Evolutionary conservation across 1,140 invertebrate species (phyloP).

Genomic region (Drosophila bifasciata): DNA sequence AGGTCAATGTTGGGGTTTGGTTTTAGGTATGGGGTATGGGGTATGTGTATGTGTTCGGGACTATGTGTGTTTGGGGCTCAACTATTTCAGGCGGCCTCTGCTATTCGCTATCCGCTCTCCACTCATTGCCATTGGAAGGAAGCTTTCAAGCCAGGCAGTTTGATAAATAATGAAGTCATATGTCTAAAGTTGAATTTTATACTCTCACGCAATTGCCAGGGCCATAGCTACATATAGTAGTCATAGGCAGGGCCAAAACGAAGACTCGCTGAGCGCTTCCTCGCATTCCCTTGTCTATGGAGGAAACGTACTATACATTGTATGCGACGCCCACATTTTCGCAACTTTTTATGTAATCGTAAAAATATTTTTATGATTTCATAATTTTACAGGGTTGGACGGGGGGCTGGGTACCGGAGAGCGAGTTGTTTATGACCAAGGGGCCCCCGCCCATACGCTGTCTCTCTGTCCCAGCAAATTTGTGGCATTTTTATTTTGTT

Average conservation of each 20-base stretch:
- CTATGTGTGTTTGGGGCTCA: conserved; percentile 17
- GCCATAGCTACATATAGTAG: too few species aligned
- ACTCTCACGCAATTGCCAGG: conserved; percentile 76
- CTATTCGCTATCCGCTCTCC: not conserved
- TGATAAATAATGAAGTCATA: conserved; percentile 83
- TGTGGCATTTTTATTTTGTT: conserved; percentile 43
- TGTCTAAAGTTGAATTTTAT: conserved; percentile 77
- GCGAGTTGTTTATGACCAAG: conserved; percentile 63
- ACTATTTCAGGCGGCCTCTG: conserved; percentile 37
- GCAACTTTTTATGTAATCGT: conserved; percentile 80
- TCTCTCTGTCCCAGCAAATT: conserved; percentile 36
- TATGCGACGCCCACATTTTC: conserved; percentile 67
- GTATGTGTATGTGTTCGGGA: too few species aligned
- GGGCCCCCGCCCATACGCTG: conserved; percentile 7
- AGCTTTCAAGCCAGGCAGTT: conserved; percentile 54
- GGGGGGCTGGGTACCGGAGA: conserved; percentile 21
- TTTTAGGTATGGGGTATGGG: not conserved
- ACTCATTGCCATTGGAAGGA: conserved; percentile 56
- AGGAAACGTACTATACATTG: conserved; percentile 26
- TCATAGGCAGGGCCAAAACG: not conserved
- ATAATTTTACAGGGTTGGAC: conserved; percentile 77
- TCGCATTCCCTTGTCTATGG: conserved; percentile 28
- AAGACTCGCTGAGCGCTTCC: conserved; percentile 15
- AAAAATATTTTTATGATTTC: conserved; percentile 83
- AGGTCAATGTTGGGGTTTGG: conserved; percentile 40